Base-by-base conservation (phyloP, 2,797 vertebrate species). In the Morelia viridis region DNA sequence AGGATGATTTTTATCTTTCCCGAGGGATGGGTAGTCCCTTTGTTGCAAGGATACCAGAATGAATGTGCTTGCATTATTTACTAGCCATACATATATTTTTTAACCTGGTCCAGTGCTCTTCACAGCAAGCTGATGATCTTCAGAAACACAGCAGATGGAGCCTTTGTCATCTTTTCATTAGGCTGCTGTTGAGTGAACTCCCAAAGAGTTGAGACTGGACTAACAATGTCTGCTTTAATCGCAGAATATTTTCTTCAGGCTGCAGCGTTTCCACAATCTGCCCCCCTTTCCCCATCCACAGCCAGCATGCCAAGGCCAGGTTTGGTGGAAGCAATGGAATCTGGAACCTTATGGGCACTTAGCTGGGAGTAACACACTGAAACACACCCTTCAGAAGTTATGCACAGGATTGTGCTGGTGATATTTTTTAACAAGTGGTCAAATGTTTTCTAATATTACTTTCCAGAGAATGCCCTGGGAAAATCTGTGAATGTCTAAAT, bases 1-100 rank as follows among this genome's bases (percentile, higher is more conserved):
- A 56, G 17, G 56, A 80, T n/a, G n/a, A 35, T 92, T 95, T 93
- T 84, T 93, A 87, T 90, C 85, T 0, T 93, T 95, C 94, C 89
- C 89, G 41, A 0, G 6, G 84, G 0, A 1, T 31, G 17, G 13
- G 5, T 71, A 17, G 15, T 71, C 31, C 68, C 31, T 87, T 17
- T 4, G 61, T 57, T 41, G 0, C 35, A 90, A 2, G 31, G 83
- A 26, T 84, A 4, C 86, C 61, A 92, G 85, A 89, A 92, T 85
- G 88, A 90, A 68, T 68, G 91, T 24, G 92, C 41, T 12, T 24
- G 5, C n/a, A 28, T 71, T 71, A 46, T 60, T 86, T 91, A 57
- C 26, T 50, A 56, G 71, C 31, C 5, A 56, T 2, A 26, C 3
- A 22, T 1, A 50, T 22, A 31, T 56, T 56, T 76, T 31, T 11